Conservation (phyloP, 1,140 invertebrate genomes). For the Popillia japonica region DNA sequence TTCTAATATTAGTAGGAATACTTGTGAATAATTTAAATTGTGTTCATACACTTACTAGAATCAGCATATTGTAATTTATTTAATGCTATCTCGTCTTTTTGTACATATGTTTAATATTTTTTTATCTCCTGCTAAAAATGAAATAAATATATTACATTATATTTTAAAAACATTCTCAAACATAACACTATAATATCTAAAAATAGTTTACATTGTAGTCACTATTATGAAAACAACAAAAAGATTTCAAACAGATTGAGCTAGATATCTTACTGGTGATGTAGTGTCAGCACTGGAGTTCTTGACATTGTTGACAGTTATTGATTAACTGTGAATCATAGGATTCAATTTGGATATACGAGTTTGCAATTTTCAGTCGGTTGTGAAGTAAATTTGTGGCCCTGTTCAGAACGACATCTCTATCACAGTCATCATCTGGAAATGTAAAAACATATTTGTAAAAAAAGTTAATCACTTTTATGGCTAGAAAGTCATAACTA, state of each 20-base stretch:
- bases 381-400: slow-evolving; percentile 64
- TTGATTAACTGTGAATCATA: slow-evolving; percentile 53
- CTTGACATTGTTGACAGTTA: slow-evolving; percentile 53
- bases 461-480: no score
- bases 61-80: slow-evolving; percentile 17
- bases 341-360: slow-evolving; percentile 71
- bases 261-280: not conserved
- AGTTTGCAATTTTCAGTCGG: slow-evolving; percentile 67
- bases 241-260: slow-evolving; percentile 1
- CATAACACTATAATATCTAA: slow-evolving; percentile 1
- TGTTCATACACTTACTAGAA: slow-evolving; percentile 17
- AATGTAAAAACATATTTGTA: slow-evolving; percentile 23
- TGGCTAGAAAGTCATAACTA: no score
- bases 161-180: not conserved
- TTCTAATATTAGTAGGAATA: slow-evolving; percentile 51
- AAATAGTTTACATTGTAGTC: slow-evolving; percentile 11
- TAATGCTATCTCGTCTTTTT: slow-evolving; percentile 23
- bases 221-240: not conserved
- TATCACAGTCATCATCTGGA: slow-evolving; percentile 63
- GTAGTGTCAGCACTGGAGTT: slow-evolving; percentile 41
- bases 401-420: slow-evolving; percentile 63
- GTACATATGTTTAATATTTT: slow-evolving; percentile 1
- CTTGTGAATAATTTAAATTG: not conserved
- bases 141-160: slow-evolving; percentile 19
- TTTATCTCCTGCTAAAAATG: slow-evolving; percentile 18